Evolutionary conservation across 2,797 vertebrate genomes (phyloP), one percentile per base, ranked within the genome.

Genomic region (Micropoecilia bifurca): DNA sequence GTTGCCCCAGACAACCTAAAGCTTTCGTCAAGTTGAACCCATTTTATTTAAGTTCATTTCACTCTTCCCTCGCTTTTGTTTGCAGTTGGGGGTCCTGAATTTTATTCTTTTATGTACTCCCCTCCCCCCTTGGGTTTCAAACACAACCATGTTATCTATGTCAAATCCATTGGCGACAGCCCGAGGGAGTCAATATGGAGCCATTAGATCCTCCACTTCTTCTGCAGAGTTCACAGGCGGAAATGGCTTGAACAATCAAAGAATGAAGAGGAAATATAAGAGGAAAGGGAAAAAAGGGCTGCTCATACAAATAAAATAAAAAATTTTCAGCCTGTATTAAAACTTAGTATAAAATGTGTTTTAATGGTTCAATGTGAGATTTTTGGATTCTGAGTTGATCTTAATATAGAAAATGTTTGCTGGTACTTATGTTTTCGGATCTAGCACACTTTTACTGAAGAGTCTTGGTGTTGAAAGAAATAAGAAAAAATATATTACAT

Each of bases 81-180:
- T 92, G 80, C 84, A 86, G 86, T 74, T 76, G 74, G 78, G 91
- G 90, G 84, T 91, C 85, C 88, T 87, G 80, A 87, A 85, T 87
- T 88, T 91, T 93, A 91, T 92, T 89, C 87, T 87, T 87, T 91
- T 92, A 91, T 92, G 91, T 87, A 80, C 66, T 57, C 85, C 90
- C 93, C 81, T 75, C 91, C 91, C 90, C 90, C 90, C 80, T 83
- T 88, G 91, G 57, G 75, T 90, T 88, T 89, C 91, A 92, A 95
- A 95, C 92, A 91, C 92, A 91, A 92, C 92, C 80, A 72, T 79
- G 87, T 93, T 93, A 95, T 95, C 94, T 93, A 90, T 95, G 94
- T 95, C 94, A 94, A 96, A 97, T 94, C 91, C 95, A 96, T 97
- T 96, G 93, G 93, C 88, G 91, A 93, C 93, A 92, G 87, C 94